A percentile compares a stretch with the other conserved stretches of the same genome.
Evolutionary conservation across 1,140 invertebrate species (phyloP).

Genomic region (Helicoverpa zea): DNA sequence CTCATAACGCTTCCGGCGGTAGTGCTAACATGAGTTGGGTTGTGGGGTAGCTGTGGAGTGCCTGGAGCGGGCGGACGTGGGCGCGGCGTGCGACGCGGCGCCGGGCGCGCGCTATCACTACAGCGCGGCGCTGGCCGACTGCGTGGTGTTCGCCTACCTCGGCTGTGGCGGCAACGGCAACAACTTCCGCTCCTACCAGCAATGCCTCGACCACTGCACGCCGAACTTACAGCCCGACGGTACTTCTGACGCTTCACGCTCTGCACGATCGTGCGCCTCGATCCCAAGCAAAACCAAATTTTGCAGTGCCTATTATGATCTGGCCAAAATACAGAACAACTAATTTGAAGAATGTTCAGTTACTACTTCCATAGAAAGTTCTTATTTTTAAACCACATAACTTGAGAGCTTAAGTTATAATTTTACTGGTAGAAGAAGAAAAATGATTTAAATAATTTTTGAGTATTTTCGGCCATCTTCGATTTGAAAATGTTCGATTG

Average conservation of each 20-base stretch:
- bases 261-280: neutral
- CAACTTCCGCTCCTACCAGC: constrained; percentile 90
- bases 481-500: too few relatives aligned
- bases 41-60: constrained; percentile 56
- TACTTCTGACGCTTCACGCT: constrained; percentile 54
- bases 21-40: constrained; percentile 49
- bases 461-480: too few relatives aligned
- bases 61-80: constrained; percentile 66
- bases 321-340: too few relatives aligned
- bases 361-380: too few relatives aligned
- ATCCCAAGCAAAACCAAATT: neutral
- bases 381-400: too few relatives aligned
- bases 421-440: too few relatives aligned
- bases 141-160: constrained; percentile 92
- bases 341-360: too few relatives aligned
- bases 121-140: constrained; percentile 76
- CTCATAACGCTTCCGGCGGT: neutral
- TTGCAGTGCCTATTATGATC: too few relatives aligned
- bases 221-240: constrained; percentile 52
- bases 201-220: constrained; percentile 90
- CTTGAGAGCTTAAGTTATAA: too few relatives aligned
- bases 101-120: constrained; percentile 72
- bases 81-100: constrained; percentile 56
- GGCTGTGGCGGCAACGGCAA: constrained; percentile 96
- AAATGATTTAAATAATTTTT: too few relatives aligned